A percentile compares a stretch with the other conserved stretches of the same genome.
phyloP scores from a whole-genome alignment of 2,797 vertebrate genomes.

The Natrix natrix region DNA sequence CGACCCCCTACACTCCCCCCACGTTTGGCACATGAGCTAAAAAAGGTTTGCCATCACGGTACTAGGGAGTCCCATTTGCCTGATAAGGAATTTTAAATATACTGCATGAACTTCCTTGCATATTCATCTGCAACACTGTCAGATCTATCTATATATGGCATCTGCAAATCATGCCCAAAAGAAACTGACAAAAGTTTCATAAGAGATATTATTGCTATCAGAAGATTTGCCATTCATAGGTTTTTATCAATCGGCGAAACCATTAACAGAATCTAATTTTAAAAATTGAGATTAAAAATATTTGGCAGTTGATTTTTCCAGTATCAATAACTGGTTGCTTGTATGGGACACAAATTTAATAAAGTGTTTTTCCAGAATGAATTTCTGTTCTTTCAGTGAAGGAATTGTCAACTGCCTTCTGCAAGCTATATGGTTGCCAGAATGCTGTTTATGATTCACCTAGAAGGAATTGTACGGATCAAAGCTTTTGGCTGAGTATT shows the following conservation, averaged over 20 bases:
- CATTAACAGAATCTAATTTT: neutral
- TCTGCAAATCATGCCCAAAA: neutral
- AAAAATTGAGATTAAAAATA: neutral
- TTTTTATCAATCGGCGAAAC: neutral
- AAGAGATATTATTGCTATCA: neutral
- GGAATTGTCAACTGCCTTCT: conserved; percentile 6
- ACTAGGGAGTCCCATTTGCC: neutral
- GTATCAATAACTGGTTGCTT: accelerated
- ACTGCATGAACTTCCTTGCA: neutral
- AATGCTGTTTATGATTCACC: conserved; percentile 12
- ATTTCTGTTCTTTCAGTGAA: neutral
- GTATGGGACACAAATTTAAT: conserved; percentile 14
- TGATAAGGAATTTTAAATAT: neutral
- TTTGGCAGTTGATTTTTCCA: neutral
- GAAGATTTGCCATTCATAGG: neutral
- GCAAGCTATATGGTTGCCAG: conserved; percentile 29
- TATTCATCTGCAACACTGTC: neutral
- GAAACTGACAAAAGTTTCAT: neutral
- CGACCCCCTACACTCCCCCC: no score
- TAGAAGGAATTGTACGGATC: neutral
- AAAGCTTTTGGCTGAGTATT: conserved; percentile 13
- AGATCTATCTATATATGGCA: neutral
- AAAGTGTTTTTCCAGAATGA: neutral
- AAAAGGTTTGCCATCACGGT: no score
- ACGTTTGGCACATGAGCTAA: no score